phyloP scores from a whole-genome alignment of 1,140 invertebrate genomes.

The Papilio aristodemus region DNA sequence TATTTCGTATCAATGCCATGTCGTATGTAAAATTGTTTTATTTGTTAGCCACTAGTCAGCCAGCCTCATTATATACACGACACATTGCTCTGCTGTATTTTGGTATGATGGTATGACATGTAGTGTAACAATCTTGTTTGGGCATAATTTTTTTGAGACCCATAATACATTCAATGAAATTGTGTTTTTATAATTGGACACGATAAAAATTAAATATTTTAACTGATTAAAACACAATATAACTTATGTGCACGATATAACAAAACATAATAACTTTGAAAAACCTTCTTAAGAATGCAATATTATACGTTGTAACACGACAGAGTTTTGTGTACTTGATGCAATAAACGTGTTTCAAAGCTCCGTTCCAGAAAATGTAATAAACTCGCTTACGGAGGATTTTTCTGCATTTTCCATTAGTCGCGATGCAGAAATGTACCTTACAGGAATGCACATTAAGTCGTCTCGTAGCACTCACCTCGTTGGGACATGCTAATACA shows the following conservation, averaged over 20 bases:
- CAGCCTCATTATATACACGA: too few species aligned
- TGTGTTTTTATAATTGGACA: too few species aligned
- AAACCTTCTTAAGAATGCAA: slow-evolving; percentile 16
- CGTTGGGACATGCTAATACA: neutral
- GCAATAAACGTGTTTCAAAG: slow-evolving; percentile 23
- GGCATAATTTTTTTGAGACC: too few species aligned
- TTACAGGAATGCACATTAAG: slow-evolving; percentile 11
- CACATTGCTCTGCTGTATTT: too few species aligned
- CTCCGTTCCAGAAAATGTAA: slow-evolving; percentile 18
- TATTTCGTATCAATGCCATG: too few species aligned
- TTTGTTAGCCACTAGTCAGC: too few species aligned
- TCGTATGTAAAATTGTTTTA: too few species aligned
- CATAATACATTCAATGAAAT: too few species aligned
- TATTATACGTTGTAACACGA: slow-evolving; percentile 17
- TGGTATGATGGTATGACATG: too few species aligned
- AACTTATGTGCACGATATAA: neutral
- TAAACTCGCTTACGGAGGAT: slow-evolving; percentile 17
- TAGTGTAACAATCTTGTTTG: too few species aligned
- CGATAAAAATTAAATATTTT: too few species aligned
- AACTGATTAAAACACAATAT: neutral
- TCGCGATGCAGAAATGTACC: slow-evolving; percentile 8
- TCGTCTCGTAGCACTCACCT: neutral
- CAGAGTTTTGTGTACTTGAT: slow-evolving; percentile 25
- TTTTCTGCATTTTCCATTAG: slow-evolving; percentile 21
- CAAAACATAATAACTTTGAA: neutral